A percentile compares a stretch with the other conserved stretches of the same genome.
phyloP scores from a whole-genome alignment of 1,140 invertebrate genomes.

The Helicoverpa armigera region DNA sequence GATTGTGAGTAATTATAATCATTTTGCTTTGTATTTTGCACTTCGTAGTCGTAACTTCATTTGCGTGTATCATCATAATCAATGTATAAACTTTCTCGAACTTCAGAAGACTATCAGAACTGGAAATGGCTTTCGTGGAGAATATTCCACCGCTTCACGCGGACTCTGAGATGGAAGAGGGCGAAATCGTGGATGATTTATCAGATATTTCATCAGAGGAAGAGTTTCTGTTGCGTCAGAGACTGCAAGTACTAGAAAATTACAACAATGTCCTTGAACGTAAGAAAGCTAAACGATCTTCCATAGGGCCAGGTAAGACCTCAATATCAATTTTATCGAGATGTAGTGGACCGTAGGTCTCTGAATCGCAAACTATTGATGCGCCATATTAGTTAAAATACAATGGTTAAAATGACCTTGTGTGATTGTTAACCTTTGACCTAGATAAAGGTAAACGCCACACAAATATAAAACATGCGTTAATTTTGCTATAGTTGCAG shows the following conservation, averaged over 20 bases:
- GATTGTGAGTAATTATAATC: conserved; percentile 9
- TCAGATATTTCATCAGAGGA: conserved; percentile 83
- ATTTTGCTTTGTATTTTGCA: not conserved
- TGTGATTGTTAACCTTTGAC: conserved; percentile 38
- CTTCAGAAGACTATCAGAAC: conserved; percentile 24
- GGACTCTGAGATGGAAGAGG: conserved; percentile 82
- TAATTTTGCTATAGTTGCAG: not conserved
- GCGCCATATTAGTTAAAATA: not conserved
- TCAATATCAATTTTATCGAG: not conserved
- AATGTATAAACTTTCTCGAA: conserved; percentile 22
- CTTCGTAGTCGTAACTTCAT: not conserved
- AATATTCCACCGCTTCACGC: conserved; percentile 62
- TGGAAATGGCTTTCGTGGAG: conserved; percentile 69
- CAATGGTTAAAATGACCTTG: conserved; percentile 18
- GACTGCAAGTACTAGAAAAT: conserved; percentile 78
- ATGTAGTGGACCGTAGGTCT: too few relatives aligned
- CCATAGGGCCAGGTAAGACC: conserved; percentile 62
- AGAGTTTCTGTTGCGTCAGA: conserved; percentile 76
- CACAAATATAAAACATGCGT: not conserved
- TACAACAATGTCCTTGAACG: conserved; percentile 82
- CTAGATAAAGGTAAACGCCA: not conserved
- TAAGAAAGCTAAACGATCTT: conserved; percentile 75
- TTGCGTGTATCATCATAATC: not conserved
- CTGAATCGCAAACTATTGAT: not conserved
- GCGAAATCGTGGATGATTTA: conserved; percentile 79